Percentiles rank a stretch among this genome's conserved stretches.
These are phyloP conservation scores for Pollimyrus isidori DNA, from an alignment of 2,113 vertebrate species.

Conservation along the genomic window DNA sequence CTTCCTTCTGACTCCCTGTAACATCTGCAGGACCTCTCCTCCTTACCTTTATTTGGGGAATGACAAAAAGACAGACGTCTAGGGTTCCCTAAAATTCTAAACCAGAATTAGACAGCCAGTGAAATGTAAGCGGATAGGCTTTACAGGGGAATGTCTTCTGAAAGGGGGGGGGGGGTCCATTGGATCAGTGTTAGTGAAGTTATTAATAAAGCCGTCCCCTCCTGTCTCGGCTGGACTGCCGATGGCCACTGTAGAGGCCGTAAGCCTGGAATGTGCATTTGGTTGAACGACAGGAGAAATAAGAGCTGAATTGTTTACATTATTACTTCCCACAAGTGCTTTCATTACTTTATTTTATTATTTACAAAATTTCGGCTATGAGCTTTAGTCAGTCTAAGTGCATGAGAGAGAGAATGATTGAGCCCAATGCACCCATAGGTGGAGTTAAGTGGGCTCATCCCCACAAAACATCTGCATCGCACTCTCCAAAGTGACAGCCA, in stretches of 20 bases:
- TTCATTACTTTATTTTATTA: neutral
- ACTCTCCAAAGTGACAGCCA: neutral
- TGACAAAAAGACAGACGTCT: too few relatives aligned
- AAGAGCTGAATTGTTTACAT: slow-evolving; percentile 12
- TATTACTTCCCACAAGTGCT: slow-evolving; percentile 9
- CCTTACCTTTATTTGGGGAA: neutral
- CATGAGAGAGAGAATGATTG: neutral
- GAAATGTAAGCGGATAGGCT: neutral
- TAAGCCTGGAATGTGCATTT: neutral
- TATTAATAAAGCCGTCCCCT: neutral
- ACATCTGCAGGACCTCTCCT: neutral
- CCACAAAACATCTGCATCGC: neutral
- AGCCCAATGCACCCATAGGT: neutral
- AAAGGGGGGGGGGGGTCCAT: neutral
- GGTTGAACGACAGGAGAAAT: neutral
- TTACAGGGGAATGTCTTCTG: neutral
- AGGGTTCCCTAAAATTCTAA: neutral
- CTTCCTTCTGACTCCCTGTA: neutral
- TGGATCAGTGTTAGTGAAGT: neutral
- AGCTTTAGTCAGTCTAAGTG: neutral
- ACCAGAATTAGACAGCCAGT: neutral
- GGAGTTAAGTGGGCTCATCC: neutral
- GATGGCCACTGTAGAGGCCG: neutral
- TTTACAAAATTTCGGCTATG: neutral
- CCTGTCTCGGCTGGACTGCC: neutral